Conservation (phyloP, 2,888 invertebrate genomes). For the Stenodera caucasica region DNA sequence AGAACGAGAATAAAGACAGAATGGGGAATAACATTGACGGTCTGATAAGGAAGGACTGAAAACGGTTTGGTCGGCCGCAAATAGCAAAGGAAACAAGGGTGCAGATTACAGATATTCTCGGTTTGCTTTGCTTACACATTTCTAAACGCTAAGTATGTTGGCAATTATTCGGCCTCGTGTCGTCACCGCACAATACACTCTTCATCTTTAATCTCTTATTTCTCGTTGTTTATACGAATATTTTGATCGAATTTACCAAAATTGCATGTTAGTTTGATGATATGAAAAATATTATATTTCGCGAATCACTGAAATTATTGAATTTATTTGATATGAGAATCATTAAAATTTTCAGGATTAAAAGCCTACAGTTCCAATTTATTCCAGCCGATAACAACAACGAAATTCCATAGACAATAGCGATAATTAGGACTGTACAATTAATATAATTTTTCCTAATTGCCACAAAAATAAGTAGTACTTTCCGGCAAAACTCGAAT, state of each 20-base stretch:
- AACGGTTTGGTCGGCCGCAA: conserved; percentile 54
- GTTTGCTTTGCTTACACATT: conserved; percentile 48
- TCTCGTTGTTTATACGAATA: conserved; percentile 25
- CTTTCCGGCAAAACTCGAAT: no score
- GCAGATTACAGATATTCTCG: conserved; percentile 52
- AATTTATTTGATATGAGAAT: conserved; percentile 35
- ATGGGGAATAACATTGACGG: conserved; percentile 39
- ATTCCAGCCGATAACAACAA: background rate
- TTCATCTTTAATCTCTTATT: conserved; percentile 31
- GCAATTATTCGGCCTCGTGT: conserved; percentile 47
- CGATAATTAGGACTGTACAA: background rate
- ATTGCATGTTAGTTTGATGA: background rate
- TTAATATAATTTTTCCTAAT: background rate
- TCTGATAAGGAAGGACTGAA: conserved; percentile 46
- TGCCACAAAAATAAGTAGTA: no score
- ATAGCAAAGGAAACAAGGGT: conserved; percentile 54
- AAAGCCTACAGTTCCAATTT: background rate
- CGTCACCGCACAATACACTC: background rate
- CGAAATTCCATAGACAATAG: background rate
- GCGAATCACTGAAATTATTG: conserved; percentile 33
- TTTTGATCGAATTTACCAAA: background rate
- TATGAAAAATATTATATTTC: conserved; percentile 19
- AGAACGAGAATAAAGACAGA: conserved; percentile 44
- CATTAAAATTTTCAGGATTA: conserved; percentile 33
- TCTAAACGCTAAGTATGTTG: conserved; percentile 47